phyloP scores from a whole-genome alignment of 1,140 invertebrate species.

The Drosophila micromelanica region DNA sequence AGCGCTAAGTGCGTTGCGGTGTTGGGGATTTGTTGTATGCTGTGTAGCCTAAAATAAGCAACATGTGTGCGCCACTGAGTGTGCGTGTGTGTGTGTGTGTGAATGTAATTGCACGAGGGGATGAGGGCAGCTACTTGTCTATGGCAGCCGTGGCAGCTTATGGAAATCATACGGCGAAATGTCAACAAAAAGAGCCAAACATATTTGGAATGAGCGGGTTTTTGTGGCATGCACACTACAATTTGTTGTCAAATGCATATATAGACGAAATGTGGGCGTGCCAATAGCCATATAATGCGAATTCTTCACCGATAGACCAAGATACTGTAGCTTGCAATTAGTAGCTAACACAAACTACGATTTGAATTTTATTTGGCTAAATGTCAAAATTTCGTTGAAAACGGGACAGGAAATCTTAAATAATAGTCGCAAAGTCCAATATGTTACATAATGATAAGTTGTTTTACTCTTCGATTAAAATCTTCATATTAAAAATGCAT shows the following conservation, averaged over 20 bases:
- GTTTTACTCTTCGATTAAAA: no score
- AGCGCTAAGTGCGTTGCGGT: conserved; percentile 77
- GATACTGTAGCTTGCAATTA: conserved; percentile 43
- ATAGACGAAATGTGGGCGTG: conserved; percentile 54
- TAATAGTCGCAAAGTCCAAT: not conserved
- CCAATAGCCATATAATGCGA: conserved; percentile 58
- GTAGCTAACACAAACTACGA: conserved; percentile 12
- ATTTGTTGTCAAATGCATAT: conserved; percentile 40
- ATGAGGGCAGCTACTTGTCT: conserved; percentile 66
- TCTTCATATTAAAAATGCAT: no score
- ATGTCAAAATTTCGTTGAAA: conserved; percentile 29
- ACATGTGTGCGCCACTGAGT: conserved; percentile 55
- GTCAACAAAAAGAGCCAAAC: conserved; percentile 62
- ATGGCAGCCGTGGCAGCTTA: conserved; percentile 75
- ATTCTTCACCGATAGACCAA: conserved; percentile 33
- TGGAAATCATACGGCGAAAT: conserved; percentile 80
- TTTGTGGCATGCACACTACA: conserved; percentile 43
- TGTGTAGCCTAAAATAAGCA: conserved; percentile 73
- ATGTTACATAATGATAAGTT: not conserved
- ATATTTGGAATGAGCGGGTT: conserved; percentile 61
- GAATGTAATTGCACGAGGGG: conserved; percentile 22
- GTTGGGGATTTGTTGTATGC: conserved; percentile 72
- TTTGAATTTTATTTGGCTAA: conserved; percentile 11
- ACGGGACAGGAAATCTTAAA: conserved; percentile 3
- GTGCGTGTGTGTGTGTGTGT: conserved; percentile 5